Evolutionary conservation across 2,797 vertebrate genomes (phyloP).

Genomic region (Danio tinwini): DNA sequence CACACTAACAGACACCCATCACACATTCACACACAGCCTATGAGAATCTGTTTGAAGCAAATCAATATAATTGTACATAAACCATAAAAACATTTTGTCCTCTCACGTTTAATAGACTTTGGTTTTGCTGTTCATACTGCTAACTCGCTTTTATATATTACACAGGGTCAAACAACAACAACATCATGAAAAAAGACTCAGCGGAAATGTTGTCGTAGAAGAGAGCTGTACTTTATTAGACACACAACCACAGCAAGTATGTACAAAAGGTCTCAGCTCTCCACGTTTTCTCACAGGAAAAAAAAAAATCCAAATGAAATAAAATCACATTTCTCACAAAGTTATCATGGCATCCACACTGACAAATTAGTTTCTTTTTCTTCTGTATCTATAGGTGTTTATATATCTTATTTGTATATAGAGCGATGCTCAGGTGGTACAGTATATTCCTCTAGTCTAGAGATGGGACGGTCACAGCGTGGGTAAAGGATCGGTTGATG

Average conservation of each 20-base stretch:
- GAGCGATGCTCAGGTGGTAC: conserved; percentile 80
- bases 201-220: conserved; percentile 69
- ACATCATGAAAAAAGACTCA: conserved; percentile 49
- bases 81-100: neutral
- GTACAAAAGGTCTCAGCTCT: conserved; percentile 88
- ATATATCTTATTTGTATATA: conserved; percentile 73
- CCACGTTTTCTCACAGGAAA: conserved; percentile 83
- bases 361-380: conserved; percentile 77
- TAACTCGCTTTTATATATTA: neutral
- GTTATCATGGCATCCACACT: conserved; percentile 90
- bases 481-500: conserved; percentile 52
- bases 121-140: neutral
- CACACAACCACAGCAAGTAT: conserved; percentile 87
- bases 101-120: neutral
- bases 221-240: conserved; percentile 86
- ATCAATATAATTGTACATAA: conserved; percentile 38
- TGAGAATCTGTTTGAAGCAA: neutral
- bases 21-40: neutral
- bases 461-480: conserved; percentile 75
- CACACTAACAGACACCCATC: conserved; percentile 46
- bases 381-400: conserved; percentile 77
- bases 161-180: neutral
- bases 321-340: conserved; percentile 86
- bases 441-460: conserved; percentile 88
- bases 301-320: conserved; percentile 53